Percentiles rank a stretch among this genome's conserved stretches.
Evolutionary conservation across 1,140 invertebrate genomes (phyloP).

Genomic region (Brachionus plicatilis): DNA sequence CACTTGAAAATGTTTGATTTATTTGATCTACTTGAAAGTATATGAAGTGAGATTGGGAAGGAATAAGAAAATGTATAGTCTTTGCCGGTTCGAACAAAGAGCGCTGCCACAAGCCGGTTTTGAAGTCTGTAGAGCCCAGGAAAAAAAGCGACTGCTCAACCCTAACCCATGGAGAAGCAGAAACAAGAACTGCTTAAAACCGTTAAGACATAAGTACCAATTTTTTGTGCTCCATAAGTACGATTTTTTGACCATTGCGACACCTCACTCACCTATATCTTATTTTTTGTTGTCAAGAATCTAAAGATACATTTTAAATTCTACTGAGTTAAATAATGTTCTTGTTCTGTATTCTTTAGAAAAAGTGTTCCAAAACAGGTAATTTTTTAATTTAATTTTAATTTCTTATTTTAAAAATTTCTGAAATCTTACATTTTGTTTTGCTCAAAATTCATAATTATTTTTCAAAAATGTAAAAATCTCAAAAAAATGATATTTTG

Average conservation of each 20-base stretch:
- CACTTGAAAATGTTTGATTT: not conserved
- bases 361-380: too few relatives aligned
- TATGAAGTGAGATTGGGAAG: not conserved
- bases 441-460: too few relatives aligned
- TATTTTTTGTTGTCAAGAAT: not conserved
- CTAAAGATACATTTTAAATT: not conserved
- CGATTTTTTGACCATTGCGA: slow-evolving; percentile 5
- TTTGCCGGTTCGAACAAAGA: not conserved
- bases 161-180: not conserved
- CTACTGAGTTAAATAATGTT: not conserved
- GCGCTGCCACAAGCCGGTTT: not conserved
- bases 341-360: not conserved
- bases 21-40: not conserved
- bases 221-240: not conserved
- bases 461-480: too few relatives aligned
- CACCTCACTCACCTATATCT: not conserved
- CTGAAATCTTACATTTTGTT: too few relatives aligned
- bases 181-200: not conserved
- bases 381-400: too few relatives aligned
- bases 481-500: too few relatives aligned
- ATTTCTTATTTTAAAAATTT: too few relatives aligned
- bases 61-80: not conserved
- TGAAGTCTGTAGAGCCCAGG: not conserved
- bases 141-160: slow-evolving; percentile 6
- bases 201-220: slow-evolving; percentile 10